Conservation (phyloP, 1,140 invertebrate genomes). For the Drosophila kurseongensis region DNA sequence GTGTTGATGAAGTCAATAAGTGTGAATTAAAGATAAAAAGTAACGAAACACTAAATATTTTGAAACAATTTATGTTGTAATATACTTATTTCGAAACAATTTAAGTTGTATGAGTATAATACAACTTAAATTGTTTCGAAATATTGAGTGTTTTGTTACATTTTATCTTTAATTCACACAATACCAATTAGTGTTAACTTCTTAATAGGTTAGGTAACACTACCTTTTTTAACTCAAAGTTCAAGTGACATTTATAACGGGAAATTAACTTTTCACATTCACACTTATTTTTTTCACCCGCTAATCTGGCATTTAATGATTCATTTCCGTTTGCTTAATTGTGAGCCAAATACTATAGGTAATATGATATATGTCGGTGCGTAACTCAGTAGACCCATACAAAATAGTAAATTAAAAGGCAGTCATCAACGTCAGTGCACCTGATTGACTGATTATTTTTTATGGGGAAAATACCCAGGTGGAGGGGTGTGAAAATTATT, state of each 20-base stretch:
- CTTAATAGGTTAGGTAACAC: background rate
- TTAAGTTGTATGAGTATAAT: no score
- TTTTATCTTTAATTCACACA: no score
- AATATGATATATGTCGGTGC: conserved; percentile 39
- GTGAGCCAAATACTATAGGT: conserved; percentile 14
- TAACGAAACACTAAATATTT: no score
- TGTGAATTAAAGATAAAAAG: no score
- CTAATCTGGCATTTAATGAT: conserved; percentile 41
- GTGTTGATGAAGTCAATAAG: no score
- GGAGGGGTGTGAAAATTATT: conserved; percentile 1
- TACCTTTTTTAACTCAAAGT: conserved; percentile 1
- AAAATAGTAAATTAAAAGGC: conserved; percentile 34
- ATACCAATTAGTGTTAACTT: no score
- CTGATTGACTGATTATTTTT: conserved; percentile 37
- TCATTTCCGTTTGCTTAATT: conserved; percentile 45
- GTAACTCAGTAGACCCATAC: conserved; percentile 9
- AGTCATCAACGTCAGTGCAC: conserved; percentile 29
- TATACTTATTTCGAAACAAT: no score
- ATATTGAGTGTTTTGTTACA: background rate
- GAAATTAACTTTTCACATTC: conserved; percentile 13
- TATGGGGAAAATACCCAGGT: background rate
- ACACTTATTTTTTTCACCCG: conserved; percentile 6
- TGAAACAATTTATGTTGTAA: no score
- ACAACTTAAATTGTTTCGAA: no score
- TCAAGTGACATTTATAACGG: conserved; percentile 23